phyloP scores from a whole-genome alignment of 92 coral and sea anemone species.

The Nematostella vectensis region DNA sequence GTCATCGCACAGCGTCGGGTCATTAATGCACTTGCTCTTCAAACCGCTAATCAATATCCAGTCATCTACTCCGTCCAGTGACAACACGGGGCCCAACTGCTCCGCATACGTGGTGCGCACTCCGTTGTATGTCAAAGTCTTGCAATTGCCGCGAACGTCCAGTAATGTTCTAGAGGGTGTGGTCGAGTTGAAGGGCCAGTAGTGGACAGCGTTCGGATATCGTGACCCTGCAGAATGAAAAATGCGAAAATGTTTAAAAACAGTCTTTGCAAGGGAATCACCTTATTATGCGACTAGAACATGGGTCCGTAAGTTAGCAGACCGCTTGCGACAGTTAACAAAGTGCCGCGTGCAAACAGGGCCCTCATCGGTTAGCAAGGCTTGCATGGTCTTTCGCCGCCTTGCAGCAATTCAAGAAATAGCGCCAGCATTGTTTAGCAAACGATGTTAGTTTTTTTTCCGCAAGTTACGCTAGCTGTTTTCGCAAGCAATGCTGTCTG shows the following conservation, averaged over 20 bases:
- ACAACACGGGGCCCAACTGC: slow-evolving; percentile 72
- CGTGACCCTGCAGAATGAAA: slow-evolving; percentile 32
- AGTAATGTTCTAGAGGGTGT: slow-evolving; percentile 15
- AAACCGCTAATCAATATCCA: slow-evolving; percentile 20
- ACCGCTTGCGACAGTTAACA: too few species aligned
- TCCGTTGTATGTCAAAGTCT: slow-evolving; percentile 34
- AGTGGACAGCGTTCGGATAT: slow-evolving; percentile 54
- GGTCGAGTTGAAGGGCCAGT: slow-evolving; percentile 59
- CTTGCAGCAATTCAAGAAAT: too few species aligned
- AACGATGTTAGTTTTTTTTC: too few species aligned
- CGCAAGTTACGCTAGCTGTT: too few species aligned
- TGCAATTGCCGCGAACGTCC: slow-evolving; percentile 59
- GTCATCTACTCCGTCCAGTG: slow-evolving; percentile 58
- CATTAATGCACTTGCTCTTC: slow-evolving; percentile 49
- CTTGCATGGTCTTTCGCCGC: too few species aligned
- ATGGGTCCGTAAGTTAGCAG: too few species aligned
- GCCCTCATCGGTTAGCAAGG: too few species aligned
- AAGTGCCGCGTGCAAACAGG: too few species aligned
- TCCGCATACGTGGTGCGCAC: slow-evolving; percentile 52
- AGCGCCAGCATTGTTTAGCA: too few species aligned
- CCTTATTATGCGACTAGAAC: too few species aligned
- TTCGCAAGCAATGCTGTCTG: too few species aligned
- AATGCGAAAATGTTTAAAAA: neutral
- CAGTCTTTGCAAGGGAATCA: too few species aligned
- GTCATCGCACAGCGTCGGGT: slow-evolving; percentile 57